phyloP scores from a whole-genome alignment of 2,797 vertebrate species.

The Rhinoraja longicauda region DNA sequence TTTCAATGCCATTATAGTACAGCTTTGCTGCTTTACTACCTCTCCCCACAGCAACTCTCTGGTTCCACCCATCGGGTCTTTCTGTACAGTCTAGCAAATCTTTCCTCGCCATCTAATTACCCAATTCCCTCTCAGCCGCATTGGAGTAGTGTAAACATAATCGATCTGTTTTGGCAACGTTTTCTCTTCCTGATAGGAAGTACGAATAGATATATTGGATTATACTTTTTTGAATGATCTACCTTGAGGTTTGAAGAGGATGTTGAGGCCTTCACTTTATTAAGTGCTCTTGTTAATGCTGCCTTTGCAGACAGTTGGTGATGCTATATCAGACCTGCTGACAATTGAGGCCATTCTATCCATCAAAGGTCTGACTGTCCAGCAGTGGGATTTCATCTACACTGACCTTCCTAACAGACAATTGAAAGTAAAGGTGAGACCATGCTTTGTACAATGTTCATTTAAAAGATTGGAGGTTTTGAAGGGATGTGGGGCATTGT shows the following conservation, averaged over 20 bases:
- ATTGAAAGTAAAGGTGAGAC: conserved; percentile 84
- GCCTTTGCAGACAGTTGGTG: conserved; percentile 74
- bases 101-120: no score
- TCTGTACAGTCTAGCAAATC: no score
- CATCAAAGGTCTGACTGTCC: conserved; percentile 70
- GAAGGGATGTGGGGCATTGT: neutral
- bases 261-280: neutral
- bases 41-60: no score
- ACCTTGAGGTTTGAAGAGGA: neutral
- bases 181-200: neutral
- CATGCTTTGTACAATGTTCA: neutral
- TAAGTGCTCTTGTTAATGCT: neutral
- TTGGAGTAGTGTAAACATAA: neutral
- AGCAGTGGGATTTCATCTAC: conserved; percentile 84
- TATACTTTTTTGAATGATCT: neutral
- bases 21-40: no score
- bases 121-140: no score
- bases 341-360: conserved; percentile 84
- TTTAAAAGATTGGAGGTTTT: neutral
- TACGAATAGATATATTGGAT: neutral
- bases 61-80: no score
- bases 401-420: conserved; percentile 83
- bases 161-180: neutral
- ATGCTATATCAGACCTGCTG: conserved; percentile 89
- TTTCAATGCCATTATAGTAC: no score